These are phyloP conservation scores for Pardosa pseudoannulata DNA, from an alignment of 2,888 invertebrate genomes.

Conservation along the genomic window DNA sequence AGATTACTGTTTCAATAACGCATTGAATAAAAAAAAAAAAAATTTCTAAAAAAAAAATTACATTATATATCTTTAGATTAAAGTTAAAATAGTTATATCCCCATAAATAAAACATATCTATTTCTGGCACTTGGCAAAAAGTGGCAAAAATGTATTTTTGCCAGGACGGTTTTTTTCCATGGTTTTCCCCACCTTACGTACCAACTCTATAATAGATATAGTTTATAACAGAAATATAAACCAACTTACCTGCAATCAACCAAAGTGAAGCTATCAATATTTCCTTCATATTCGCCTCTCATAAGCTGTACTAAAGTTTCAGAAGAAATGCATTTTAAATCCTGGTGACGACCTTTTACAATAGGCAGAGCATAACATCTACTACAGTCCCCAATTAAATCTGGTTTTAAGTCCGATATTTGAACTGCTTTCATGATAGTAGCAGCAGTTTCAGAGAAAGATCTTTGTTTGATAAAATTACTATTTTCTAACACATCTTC, in stretches of 20 bases:
- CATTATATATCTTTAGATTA: too few species aligned
- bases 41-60: too few species aligned
- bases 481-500: background rate
- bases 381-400: slow-evolving; percentile 59
- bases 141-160: too few species aligned
- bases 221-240: too few species aligned
- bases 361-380: slow-evolving; percentile 54
- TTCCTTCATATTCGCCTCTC: slow-evolving; percentile 31
- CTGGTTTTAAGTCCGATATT: slow-evolving; percentile 53
- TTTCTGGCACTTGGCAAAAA: too few species aligned
- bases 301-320: slow-evolving; percentile 55
- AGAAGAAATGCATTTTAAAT: slow-evolving; percentile 64
- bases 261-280: slow-evolving; percentile 84
- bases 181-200: too few species aligned
- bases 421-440: slow-evolving; percentile 57
- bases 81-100: too few species aligned
- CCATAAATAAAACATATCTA: too few species aligned
- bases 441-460: slow-evolving; percentile 53
- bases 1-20: too few species aligned
- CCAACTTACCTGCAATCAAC: slow-evolving; percentile 85
- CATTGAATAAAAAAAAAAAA: too few species aligned
- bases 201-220: too few species aligned
- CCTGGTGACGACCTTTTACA: slow-evolving; percentile 61
- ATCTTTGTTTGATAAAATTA: slow-evolving; percentile 19
- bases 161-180: too few species aligned